Percentiles rank a stretch among this genome's conserved stretches.
Evolutionary conservation across 2,888 invertebrate genomes (phyloP).

Genomic region (Trachelus troglodyta): DNA sequence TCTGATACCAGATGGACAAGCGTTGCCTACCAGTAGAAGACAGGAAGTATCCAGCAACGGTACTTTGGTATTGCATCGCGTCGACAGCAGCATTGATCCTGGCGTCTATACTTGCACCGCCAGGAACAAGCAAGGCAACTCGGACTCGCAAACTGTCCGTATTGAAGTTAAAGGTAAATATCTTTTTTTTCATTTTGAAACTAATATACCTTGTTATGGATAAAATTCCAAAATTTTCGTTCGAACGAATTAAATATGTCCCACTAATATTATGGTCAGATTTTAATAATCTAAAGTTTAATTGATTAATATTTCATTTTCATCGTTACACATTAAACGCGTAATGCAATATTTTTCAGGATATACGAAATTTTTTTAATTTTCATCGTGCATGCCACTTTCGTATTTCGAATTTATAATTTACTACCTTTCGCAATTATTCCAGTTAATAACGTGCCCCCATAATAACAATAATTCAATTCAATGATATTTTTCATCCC

Average conservation of each 20-base stretch:
- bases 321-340: not conserved
- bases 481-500: not conserved
- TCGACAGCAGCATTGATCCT: constrained; percentile 86
- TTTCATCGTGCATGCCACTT: not conserved
- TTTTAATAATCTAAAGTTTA: not conserved
- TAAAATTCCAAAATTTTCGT: fast-evolving
- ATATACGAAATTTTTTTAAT: not conserved
- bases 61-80: constrained; percentile 86
- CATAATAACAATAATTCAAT: not conserved
- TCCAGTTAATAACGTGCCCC: not conserved
- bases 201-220: not conserved
- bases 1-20: constrained; percentile 76
- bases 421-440: not conserved
- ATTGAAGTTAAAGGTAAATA: constrained; percentile 68
- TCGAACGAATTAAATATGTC: not conserved
- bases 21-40: constrained; percentile 87
- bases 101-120: constrained; percentile 93
- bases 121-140: constrained; percentile 83
- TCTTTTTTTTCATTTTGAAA: not conserved
- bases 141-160: constrained; percentile 72
- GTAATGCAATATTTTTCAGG: not conserved
- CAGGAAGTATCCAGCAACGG: constrained; percentile 90
- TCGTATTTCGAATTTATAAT: not conserved
- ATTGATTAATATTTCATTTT: too few species aligned
- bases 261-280: not conserved